These are phyloP conservation scores for Edolisoma coerulescens DNA, from an alignment of 2,113 vertebrate genomes.

Conservation along the genomic window DNA sequence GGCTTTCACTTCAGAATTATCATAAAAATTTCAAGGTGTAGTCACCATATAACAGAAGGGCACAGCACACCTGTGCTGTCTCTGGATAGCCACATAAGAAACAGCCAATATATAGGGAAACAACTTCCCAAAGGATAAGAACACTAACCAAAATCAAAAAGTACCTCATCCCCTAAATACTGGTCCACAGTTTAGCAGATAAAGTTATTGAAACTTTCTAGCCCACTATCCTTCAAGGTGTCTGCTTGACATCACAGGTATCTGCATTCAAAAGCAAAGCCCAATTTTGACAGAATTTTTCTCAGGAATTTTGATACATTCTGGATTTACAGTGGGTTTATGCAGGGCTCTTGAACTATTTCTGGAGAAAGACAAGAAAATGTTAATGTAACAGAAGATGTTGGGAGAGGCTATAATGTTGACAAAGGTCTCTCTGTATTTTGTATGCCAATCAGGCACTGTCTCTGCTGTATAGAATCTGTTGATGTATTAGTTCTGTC, in stretches of 20 bases:
- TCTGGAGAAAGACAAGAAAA: neutral
- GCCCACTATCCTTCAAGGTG: neutral
- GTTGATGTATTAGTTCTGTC: constrained; percentile 11
- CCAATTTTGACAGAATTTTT: neutral
- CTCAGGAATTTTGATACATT: neutral
- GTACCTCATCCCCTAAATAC: neutral
- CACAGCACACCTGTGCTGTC: neutral
- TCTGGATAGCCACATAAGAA: neutral
- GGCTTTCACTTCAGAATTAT: neutral
- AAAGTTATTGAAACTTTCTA: neutral
- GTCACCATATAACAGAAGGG: neutral
- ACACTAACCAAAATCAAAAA: neutral
- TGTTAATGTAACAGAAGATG: fast-evolving
- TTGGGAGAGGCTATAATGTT: neutral
- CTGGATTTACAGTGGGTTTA: neutral
- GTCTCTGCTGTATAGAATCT: neutral
- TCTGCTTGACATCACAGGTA: neutral
- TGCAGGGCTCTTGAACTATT: neutral
- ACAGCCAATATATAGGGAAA: neutral
- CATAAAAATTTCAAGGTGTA: neutral
- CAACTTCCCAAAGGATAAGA: neutral
- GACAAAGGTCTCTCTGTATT: neutral
- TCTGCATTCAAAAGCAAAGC: neutral
- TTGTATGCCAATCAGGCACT: neutral
- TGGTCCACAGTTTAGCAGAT: neutral